Evolutionary conservation across 2,888 invertebrate genomes (phyloP).

Genomic region (Machimus atricapillus): DNA sequence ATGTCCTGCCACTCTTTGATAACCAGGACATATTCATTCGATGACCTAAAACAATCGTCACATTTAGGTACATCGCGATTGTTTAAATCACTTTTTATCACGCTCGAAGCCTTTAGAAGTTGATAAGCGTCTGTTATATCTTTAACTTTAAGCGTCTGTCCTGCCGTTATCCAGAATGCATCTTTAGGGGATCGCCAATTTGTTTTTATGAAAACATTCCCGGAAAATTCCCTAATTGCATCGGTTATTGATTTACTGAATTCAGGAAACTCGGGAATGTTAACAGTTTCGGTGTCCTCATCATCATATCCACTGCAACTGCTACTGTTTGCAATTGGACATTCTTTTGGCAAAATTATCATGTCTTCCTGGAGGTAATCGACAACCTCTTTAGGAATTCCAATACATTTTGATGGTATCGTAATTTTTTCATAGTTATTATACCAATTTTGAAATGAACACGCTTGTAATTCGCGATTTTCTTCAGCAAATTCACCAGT

Average conservation of each 20-base stretch:
- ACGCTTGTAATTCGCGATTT: constrained; percentile 37
- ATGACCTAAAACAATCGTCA: background rate
- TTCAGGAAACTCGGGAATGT: constrained; percentile 48
- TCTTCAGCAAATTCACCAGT: background rate
- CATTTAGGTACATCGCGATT: background rate
- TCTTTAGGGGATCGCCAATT: constrained; percentile 50
- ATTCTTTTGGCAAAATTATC: constrained; percentile 49
- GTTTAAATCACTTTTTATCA: constrained; percentile 47
- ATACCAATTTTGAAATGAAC: constrained; percentile 47
- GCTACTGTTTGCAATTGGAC: constrained; percentile 25
- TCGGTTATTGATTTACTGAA: constrained; percentile 45
- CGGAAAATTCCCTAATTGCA: constrained; percentile 34
- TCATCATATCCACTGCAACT: constrained; percentile 37
- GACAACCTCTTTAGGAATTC: constrained; percentile 45
- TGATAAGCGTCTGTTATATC: constrained; percentile 50
- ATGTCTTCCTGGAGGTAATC: constrained; percentile 48
- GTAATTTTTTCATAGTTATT: constrained; percentile 47
- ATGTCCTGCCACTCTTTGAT: constrained; percentile 50
- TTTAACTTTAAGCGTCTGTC: constrained; percentile 46
- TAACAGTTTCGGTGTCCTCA: constrained; percentile 42
- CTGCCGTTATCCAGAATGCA: constrained; percentile 50
- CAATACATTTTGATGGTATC: constrained; percentile 41
- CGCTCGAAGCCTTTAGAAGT: constrained; percentile 48
- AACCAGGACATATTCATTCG: constrained; percentile 41
- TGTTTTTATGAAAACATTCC: constrained; percentile 48